Evolutionary conservation across 1,140 invertebrate genomes (phyloP).

Genomic region (Drosophila sproati): DNA sequence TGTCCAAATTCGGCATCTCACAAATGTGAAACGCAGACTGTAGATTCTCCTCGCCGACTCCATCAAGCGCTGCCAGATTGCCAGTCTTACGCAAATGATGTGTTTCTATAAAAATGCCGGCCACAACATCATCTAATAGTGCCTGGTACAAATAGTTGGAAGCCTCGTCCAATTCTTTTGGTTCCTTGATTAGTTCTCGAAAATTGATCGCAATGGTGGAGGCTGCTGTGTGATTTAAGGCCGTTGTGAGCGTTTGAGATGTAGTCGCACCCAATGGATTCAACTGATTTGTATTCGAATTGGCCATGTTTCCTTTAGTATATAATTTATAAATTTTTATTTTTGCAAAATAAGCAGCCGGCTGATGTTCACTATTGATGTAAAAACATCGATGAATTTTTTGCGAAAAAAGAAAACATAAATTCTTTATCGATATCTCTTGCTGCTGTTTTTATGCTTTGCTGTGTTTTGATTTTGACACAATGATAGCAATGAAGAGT

Average conservation of each 20-base stretch:
- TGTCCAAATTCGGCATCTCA: constrained; percentile 91
- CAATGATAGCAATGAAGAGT: too few species aligned
- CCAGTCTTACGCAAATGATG: constrained; percentile 92
- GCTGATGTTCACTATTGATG: constrained; percentile 3
- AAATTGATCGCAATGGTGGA: constrained; percentile 78
- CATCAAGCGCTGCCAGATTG: constrained; percentile 88
- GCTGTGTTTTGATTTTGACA: too few species aligned
- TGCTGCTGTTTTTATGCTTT: too few species aligned
- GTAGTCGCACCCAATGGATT: constrained; percentile 7
- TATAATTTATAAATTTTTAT: neutral
- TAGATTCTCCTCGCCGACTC: constrained; percentile 88
- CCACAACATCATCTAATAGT: constrained; percentile 90
- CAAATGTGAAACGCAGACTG: constrained; percentile 88
- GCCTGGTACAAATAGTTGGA: constrained; percentile 89
- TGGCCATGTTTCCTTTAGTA: constrained; percentile 10
- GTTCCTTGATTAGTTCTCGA: constrained; percentile 85
- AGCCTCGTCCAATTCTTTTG: constrained; percentile 85
- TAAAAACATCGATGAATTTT: neutral
- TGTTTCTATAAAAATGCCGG: constrained; percentile 91
- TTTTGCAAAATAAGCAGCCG: constrained; percentile 7
- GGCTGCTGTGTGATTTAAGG: constrained; percentile 38
- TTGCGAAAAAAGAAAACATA: too few species aligned
- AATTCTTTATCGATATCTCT: too few species aligned
- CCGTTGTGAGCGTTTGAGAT: constrained; percentile 10
- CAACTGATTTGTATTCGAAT: constrained; percentile 24